A percentile compares a stretch with the other conserved stretches of the same genome.
Conservation (phyloP, 53 echinoderm and acorn worm species). For the Temnopleurus reevesii region DNA sequence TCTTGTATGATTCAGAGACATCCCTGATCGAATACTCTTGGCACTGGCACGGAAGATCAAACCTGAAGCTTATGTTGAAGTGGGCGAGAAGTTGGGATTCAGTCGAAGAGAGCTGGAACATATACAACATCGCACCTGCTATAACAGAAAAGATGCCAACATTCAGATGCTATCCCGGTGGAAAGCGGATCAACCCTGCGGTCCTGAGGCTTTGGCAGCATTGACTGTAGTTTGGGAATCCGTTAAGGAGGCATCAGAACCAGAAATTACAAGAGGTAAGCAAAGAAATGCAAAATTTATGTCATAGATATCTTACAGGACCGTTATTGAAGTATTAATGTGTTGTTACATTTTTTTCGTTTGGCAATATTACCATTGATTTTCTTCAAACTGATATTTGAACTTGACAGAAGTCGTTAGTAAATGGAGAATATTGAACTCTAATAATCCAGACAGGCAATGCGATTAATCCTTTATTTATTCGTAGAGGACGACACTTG, state of each 20-base stretch:
- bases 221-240: not conserved
- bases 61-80: not conserved
- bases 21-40: not conserved
- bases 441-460: too few species aligned
- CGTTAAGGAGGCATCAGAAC: not conserved
- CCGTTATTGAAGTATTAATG: too few species aligned
- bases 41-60: not conserved
- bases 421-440: too few species aligned
- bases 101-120: not conserved
- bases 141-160: constrained; percentile 27
- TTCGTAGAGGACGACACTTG: too few species aligned
- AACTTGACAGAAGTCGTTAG: too few species aligned
- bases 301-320: too few species aligned
- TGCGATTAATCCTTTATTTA: too few species aligned
- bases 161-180: not conserved
- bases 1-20: too few species aligned
- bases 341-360: too few species aligned
- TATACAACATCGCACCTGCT: not conserved
- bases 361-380: too few species aligned
- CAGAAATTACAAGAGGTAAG: not conserved
- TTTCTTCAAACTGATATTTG: too few species aligned
- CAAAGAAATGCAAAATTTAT: too few species aligned
- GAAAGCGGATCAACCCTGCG: not conserved
- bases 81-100: not conserved
- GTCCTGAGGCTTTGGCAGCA: not conserved